These are phyloP conservation scores for Rhopalosiphum nymphaeae DNA, from an alignment of 2,888 invertebrate genomes.

Conservation along the genomic window DNA sequence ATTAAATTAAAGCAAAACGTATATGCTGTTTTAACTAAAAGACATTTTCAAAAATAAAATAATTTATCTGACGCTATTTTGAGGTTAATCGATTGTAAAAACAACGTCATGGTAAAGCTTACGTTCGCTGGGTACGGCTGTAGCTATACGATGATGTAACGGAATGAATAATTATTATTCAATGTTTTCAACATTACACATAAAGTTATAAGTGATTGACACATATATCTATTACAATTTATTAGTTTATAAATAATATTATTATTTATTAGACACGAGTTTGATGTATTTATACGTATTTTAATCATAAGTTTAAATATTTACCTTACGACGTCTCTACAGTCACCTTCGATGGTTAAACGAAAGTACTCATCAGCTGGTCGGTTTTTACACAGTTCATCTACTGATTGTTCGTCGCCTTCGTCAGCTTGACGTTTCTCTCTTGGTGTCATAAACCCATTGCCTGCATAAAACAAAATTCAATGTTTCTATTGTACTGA, in stretches of 20 bases:
- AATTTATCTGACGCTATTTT: neutral
- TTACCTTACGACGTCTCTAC: conserved; percentile 93
- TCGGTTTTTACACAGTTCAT: conserved; percentile 88
- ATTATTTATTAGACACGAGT: conserved; percentile 24
- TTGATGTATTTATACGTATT: neutral
- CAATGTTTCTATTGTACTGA: neutral
- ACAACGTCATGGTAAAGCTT: conserved; percentile 7
- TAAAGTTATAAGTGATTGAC: conserved; percentile 5
- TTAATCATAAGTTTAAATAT: neutral
- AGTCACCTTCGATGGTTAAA: conserved; percentile 85
- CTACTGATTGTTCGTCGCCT: conserved; percentile 77
- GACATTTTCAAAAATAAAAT: neutral
- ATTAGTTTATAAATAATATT: neutral
- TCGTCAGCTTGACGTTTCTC: conserved; percentile 71
- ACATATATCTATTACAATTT: conserved; percentile 30
- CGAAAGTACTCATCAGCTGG: conserved; percentile 94
- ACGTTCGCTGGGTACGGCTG: neutral
- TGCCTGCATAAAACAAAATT: conserved; percentile 27
- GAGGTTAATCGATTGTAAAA: neutral
- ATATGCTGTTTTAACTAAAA: neutral
- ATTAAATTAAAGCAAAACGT: neutral
- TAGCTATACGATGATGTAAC: conserved; percentile 14
- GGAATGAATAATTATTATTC: conserved; percentile 17
- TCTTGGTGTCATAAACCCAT: conserved; percentile 61
- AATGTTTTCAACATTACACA: neutral